Evolutionary conservation across 2,888 invertebrate genomes (phyloP).

Genomic region (Drosophila aldrichi): DNA sequence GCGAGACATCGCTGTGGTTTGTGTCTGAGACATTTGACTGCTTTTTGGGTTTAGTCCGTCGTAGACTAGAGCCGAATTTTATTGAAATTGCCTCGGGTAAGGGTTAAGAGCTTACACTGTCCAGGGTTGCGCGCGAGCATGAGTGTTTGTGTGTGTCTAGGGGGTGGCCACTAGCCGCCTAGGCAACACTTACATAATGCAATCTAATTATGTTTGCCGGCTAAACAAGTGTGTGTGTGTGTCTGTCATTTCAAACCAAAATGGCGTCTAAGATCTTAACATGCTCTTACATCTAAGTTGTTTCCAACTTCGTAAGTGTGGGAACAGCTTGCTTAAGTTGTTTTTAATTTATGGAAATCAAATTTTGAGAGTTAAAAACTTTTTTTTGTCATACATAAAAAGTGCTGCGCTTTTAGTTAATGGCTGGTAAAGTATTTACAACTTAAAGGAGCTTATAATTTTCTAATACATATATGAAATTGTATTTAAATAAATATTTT

Average conservation of each 20-base stretch:
- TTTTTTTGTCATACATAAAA: not conserved
- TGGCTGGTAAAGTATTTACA: not conserved
- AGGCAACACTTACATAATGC: conserved; percentile 77
- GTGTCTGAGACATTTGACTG: conserved; percentile 79
- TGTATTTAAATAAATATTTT: too few relatives aligned
- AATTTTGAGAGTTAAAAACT: not conserved
- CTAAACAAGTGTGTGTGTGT: conserved; percentile 24
- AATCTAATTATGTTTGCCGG: conserved; percentile 74
- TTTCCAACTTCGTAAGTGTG: not conserved
- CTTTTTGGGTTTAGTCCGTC: conserved; percentile 59
- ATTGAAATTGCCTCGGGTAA: conserved; percentile 69
- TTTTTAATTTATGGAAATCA: conserved; percentile 3
- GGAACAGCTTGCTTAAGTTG: not conserved
- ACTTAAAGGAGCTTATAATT: too few relatives aligned
- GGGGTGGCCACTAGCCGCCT: conserved; percentile 37
- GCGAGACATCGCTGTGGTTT: conserved; percentile 70
- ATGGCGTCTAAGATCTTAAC: conserved; percentile 49
- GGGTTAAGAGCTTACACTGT: conserved; percentile 38
- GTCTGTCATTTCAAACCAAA: conserved; percentile 44
- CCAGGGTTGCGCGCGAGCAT: not conserved
- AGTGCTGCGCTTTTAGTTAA: not conserved
- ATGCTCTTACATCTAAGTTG: conserved; percentile 12
- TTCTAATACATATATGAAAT: too few relatives aligned
- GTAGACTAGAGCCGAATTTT: conserved; percentile 61
- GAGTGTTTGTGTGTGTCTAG: not conserved